Evolutionary conservation across 1,140 invertebrate genomes (phyloP), one percentile per base, ranked within the genome.

Genomic region (Drosophila kikkawai): DNA sequence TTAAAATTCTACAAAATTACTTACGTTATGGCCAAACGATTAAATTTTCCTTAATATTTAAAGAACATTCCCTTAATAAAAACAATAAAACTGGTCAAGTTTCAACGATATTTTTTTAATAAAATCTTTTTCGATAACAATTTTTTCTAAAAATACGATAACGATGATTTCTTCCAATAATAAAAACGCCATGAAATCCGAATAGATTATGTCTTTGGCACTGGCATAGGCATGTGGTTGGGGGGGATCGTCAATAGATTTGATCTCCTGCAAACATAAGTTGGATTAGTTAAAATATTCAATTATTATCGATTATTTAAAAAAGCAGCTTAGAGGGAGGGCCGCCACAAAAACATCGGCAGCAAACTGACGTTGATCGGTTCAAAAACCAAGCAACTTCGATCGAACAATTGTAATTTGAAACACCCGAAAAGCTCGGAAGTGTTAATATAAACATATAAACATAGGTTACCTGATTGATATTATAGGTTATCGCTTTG

Each of bases 381-480:
- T 59, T 26, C 17, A 41, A 64, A 51, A 78, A 71, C 66, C 53
- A 47, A 71, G 76, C 41, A 79, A 64, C 66, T 55, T 64, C 61
- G 66, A 48, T 70, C 17, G 39, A 61, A 58, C 36, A 74, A 44
- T 65, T 7, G 41, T 45, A 57, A 45, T 56, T 50, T 39, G 32
- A 73, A 63, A 65, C 63, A 79, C 15, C 37, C 51, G 17, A 60
- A 17, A 34, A 47, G 22, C 44, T 36, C 53, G 37, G 36, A 47
- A 60, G 66, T 79, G 60, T 56, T 44, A 32, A 37, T 39, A 7
- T 57, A 34, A 51, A 57, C 50, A 57, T 41, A 39, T 47, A 56
- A 59, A 56, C 34, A 77, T 60, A 47, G 75, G 58, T 76, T 77
- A 77, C 73, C 75, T 76, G 75, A 53, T 56, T 56, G 7, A 11